Evolutionary conservation across 2,113 vertebrate genomes (phyloP).

Genomic region (Garra rufa): DNA sequence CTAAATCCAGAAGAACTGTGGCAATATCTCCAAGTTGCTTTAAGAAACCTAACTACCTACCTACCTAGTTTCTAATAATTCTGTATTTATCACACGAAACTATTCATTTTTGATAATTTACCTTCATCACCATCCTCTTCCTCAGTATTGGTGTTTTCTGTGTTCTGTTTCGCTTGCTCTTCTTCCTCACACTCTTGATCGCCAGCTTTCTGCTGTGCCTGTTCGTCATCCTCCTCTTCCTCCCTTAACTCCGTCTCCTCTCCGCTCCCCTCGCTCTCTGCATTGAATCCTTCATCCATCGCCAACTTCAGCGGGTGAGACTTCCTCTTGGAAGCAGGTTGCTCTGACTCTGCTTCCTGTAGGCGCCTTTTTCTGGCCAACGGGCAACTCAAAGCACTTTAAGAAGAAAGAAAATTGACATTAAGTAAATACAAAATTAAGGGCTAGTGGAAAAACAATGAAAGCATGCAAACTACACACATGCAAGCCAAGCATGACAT

Average conservation of each 20-base stretch:
- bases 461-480: conserved; percentile 8
- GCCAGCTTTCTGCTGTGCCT: conserved; percentile 49
- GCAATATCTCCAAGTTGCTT: too few species aligned
- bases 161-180: conserved; percentile 60
- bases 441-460: background rate
- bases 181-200: conserved; percentile 65
- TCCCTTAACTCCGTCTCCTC: conserved; percentile 84
- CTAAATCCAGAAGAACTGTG: too few species aligned
- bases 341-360: conserved; percentile 82
- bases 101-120: background rate
- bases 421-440: background rate
- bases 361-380: conserved; percentile 92
- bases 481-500: conserved; percentile 27
- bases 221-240: conserved; percentile 76
- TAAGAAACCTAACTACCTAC: too few species aligned
- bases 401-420: background rate
- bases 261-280: conserved; percentile 87
- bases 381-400: conserved; percentile 90
- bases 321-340: conserved; percentile 88
- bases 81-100: too few species aligned
- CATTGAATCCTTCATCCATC: conserved; percentile 88
- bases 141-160: background rate
- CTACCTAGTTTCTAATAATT: too few species aligned
- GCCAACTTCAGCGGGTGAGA: conserved; percentile 90
- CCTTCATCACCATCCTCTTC: conserved; percentile 47